These are phyloP conservation scores for Caenorhabditis uteleia DNA, from an alignment of 2,888 invertebrate genomes.

Conservation along the genomic window DNA sequence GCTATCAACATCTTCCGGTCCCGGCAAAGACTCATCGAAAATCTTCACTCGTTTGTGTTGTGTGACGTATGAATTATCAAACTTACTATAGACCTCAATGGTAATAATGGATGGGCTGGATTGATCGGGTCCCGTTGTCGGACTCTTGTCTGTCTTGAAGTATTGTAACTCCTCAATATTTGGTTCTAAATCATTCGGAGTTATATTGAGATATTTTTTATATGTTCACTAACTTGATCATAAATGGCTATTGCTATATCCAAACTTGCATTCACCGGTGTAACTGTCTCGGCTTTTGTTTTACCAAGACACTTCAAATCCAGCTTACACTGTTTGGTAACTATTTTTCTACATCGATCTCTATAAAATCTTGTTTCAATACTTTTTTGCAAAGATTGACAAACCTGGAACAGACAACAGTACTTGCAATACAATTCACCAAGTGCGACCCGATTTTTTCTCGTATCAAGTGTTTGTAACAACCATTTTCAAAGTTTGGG, in stretches of 20 bases:
- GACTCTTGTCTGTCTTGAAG: constrained; percentile 28
- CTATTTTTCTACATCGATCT: constrained; percentile 37
- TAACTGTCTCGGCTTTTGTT: background rate
- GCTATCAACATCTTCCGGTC: background rate
- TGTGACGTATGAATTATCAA: background rate
- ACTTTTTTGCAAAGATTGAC: background rate
- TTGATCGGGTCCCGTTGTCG: constrained; percentile 38
- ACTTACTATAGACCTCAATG: constrained; percentile 27
- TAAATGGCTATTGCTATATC: constrained; percentile 14
- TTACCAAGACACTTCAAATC: constrained; percentile 34
- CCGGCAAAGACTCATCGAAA: background rate
- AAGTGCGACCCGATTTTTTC: constrained; percentile 25
- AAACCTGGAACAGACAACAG: constrained; percentile 48
- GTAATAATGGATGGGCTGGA: constrained; percentile 43
- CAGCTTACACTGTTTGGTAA: constrained; percentile 18
- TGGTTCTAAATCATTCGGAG: too few species aligned
- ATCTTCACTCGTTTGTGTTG: constrained; percentile 2
- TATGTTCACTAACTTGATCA: constrained; percentile 31
- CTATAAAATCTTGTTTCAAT: constrained; percentile 19
- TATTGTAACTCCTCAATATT: constrained; percentile 37
- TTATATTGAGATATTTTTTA: too few species aligned
- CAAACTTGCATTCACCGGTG: constrained; percentile 11
- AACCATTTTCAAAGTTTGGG: constrained; percentile 31
- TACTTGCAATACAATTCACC: constrained; percentile 31
- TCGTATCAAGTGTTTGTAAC: constrained; percentile 22